A percentile compares a stretch with the other conserved stretches of the same genome.
phyloP scores from a whole-genome alignment of 2,888 invertebrate species.

The Agelastica alni region DNA sequence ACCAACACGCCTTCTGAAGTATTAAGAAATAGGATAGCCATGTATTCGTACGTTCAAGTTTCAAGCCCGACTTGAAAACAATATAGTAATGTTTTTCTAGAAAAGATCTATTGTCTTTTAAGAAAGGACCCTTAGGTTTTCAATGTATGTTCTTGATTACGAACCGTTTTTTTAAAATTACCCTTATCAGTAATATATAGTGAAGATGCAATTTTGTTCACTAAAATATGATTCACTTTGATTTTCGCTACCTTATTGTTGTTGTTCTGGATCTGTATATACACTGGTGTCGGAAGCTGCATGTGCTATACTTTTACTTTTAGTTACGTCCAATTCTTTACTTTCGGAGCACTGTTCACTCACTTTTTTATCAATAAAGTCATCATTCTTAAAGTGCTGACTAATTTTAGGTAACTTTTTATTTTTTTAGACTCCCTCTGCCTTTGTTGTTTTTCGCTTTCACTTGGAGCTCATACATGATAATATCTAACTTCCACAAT shows the following conservation, averaged over 20 bases:
- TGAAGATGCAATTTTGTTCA: not conserved
- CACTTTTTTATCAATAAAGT: not conserved
- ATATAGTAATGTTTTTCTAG: not conserved
- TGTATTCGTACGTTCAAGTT: not conserved
- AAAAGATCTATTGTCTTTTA: not conserved
- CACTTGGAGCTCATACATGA: no score
- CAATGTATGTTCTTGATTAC: no score
- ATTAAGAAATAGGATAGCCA: no score
- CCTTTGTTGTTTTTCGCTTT: no score
- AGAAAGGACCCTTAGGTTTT: no score
- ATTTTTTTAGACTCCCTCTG: no score
- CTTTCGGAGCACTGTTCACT: not conserved
- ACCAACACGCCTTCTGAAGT: not conserved
- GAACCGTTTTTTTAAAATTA: no score
- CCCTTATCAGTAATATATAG: no score
- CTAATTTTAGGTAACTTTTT: not conserved
- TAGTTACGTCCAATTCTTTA: not conserved
- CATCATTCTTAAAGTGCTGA: not conserved
- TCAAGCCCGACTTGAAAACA: not conserved
- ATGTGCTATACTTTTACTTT: not conserved
- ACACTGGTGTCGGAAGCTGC: not conserved
- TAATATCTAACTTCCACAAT: no score
- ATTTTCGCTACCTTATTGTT: not conserved
- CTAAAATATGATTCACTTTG: not conserved
- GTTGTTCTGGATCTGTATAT: not conserved